Conservation (phyloP, 2,888 invertebrate species). For the Lypha dubia region DNA sequence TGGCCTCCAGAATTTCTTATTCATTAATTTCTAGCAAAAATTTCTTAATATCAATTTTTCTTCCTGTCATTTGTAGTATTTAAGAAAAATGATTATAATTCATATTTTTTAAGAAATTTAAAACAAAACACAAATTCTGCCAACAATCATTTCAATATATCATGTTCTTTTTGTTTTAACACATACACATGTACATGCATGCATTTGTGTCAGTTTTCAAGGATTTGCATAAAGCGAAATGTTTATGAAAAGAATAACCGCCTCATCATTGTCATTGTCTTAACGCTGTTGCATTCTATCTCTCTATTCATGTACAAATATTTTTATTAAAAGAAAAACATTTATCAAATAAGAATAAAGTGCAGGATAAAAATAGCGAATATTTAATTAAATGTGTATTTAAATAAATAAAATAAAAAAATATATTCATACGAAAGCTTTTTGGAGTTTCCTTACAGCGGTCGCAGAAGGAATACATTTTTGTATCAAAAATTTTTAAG, state of each 20-base stretch:
- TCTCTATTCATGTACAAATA: conserved; percentile 38
- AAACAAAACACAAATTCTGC: conserved; percentile 10
- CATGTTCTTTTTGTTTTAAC: background rate
- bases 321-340: background rate
- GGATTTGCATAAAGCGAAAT: conserved; percentile 22
- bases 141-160: background rate
- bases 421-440: too few species aligned
- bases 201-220: conserved; percentile 43
- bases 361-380: background rate
- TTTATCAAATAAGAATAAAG: background rate
- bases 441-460: too few species aligned
- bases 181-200: background rate
- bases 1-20: background rate
- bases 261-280: conserved; percentile 31
- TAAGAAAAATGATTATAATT: conserved; percentile 12
- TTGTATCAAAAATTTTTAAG: too few species aligned
- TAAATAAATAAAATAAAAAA: too few species aligned
- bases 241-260: conserved; percentile 15
- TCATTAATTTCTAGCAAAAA: background rate
- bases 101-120: background rate
- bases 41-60: background rate
- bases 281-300: conserved; percentile 52
- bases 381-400: too few species aligned
- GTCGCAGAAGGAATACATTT: too few species aligned
- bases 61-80: background rate